These are phyloP conservation scores for Takifugu ocellatus DNA, from an alignment of 2,797 vertebrate genomes.

Conservation along the genomic window DNA sequence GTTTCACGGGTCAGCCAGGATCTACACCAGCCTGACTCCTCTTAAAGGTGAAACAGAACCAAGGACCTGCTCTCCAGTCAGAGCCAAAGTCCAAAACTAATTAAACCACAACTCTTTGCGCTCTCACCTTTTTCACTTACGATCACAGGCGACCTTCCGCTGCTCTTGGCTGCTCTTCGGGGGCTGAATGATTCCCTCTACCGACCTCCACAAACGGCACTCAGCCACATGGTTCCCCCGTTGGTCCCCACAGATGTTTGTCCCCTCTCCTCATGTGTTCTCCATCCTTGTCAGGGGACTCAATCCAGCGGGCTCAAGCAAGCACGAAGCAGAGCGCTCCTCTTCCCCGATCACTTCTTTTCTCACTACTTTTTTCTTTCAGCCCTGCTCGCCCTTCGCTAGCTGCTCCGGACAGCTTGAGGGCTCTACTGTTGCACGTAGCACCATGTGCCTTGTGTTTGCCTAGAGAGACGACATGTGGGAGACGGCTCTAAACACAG, in stretches of 20 bases:
- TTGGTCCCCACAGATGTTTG: slow-evolving; percentile 7
- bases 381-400: slow-evolving; percentile 15
- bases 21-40: neutral
- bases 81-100: neutral
- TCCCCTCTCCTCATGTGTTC: slow-evolving; percentile 45
- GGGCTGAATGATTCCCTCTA: slow-evolving; percentile 30
- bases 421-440: slow-evolving; percentile 10
- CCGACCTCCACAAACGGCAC: slow-evolving; percentile 63
- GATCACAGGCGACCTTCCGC: slow-evolving; percentile 7
- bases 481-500: slow-evolving; percentile 29
- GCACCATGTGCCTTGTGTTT: slow-evolving; percentile 5
- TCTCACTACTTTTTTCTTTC: slow-evolving; percentile 1
- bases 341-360: slow-evolving; percentile 6
- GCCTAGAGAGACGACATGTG: slow-evolving; percentile 12
- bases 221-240: slow-evolving; percentile 39
- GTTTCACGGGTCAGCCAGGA: slow-evolving; percentile 27
- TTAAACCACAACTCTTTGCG: neutral
- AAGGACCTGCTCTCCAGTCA: neutral
- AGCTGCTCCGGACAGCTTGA: slow-evolving; percentile 30
- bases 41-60: neutral
- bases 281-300: slow-evolving; percentile 43
- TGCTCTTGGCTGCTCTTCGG: slow-evolving; percentile 17
- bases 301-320: neutral
- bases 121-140: slow-evolving; percentile 41
- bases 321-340: slow-evolving; percentile 21